Conservation (phyloP, 2,797 vertebrate species). For the Phrynocephalus guinanensis region DNA sequence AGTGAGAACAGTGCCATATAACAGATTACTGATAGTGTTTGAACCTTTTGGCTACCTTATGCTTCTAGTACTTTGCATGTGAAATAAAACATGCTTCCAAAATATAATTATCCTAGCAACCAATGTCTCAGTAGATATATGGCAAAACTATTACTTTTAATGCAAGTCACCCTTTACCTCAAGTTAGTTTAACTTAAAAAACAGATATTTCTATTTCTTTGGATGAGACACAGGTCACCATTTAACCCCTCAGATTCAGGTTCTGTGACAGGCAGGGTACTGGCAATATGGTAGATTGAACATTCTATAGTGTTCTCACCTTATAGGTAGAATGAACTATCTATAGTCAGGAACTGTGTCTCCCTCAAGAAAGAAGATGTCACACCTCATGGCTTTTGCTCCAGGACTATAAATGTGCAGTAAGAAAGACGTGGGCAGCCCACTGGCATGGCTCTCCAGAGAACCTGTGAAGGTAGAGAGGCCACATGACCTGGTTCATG, state of each 20-base stretch:
- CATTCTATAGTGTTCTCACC: no score
- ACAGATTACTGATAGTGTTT: neutral
- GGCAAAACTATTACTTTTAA: slow-evolving; percentile 24
- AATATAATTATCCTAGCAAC: neutral
- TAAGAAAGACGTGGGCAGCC: neutral
- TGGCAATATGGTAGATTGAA: no score
- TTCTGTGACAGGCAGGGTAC: no score
- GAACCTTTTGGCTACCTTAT: neutral
- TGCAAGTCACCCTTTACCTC: neutral
- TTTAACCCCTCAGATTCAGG: no score
- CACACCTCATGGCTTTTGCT: neutral
- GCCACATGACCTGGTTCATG: no score
- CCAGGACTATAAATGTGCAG: neutral
- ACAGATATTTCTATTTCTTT: slow-evolving; percentile 14
- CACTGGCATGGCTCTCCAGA: neutral
- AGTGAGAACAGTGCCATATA: neutral
- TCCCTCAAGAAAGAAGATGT: neutral
- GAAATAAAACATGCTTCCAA: slow-evolving; percentile 12
- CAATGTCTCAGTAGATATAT: neutral
- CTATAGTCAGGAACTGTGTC: neutral
- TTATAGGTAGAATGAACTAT: no score
- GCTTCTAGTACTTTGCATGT: neutral
- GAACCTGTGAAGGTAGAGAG: neutral
- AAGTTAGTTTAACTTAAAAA: slow-evolving; percentile 23
- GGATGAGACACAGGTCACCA: neutral